Conservation (phyloP, 1,140 invertebrate species). For the Pentalonia nigronervosa region DNA sequence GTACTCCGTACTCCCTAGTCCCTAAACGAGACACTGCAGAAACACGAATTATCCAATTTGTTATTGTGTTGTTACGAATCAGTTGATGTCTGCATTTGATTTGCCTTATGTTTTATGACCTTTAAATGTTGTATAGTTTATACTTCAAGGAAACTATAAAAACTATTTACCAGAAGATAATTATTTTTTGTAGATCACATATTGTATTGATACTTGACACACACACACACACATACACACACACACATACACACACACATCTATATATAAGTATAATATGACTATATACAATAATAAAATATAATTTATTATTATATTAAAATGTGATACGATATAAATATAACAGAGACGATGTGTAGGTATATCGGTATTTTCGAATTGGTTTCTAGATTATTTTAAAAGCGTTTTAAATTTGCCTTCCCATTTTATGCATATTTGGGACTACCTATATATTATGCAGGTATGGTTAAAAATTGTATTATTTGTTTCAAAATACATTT, state of each 20-base stretch:
- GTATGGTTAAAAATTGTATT: no score
- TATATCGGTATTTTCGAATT: background rate
- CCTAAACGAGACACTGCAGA: background rate
- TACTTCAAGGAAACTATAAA: background rate
- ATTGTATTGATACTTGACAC: background rate
- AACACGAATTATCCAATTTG: background rate
- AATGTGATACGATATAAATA: background rate
- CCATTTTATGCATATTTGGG: no score
- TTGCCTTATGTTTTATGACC: background rate
- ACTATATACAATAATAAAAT: background rate
- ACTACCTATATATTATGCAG: no score
- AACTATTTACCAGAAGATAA: background rate
- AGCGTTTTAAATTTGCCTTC: no score
- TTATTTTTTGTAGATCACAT: background rate
- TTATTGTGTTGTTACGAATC: background rate
- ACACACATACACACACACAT: background rate
- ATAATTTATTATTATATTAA: background rate
- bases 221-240: no score
- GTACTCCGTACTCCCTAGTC: background rate
- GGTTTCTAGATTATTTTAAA: no score
- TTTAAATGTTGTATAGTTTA: background rate
- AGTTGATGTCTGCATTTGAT: background rate
- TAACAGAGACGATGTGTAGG: background rate
- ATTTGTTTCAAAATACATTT: no score
- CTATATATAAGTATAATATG: background rate